Evolutionary conservation across 1,140 invertebrate species (phyloP), one percentile per base, ranked within the genome.

Genomic region (Drosophila kurseongensis): DNA sequence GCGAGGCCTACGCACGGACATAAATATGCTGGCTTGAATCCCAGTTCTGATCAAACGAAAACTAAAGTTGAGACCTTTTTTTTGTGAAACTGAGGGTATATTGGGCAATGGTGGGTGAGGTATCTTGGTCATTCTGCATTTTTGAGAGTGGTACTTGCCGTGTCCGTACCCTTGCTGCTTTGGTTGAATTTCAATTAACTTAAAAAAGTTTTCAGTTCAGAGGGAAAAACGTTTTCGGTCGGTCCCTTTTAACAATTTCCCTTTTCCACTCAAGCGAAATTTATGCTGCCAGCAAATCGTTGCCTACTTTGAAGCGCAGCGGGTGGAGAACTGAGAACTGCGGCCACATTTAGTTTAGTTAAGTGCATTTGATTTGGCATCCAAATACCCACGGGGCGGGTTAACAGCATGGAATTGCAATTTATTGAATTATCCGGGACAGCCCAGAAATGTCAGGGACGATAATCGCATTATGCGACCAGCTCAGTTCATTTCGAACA

Each of bases 331-430:
- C 29, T 9, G 41, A 18, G 40, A 35, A 47, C 40, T 29, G 56
- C 51, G 58, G 42, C 74, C 67, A 71, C 77, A 72, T 89, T 89
- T 80, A 74, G 85, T 84, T 88, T 80, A 74, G 80, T 89, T 89
- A 89, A 89, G 84, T 89, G 84, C 84, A 84, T 90, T 89, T 89
- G 85, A 89, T 84, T 89, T 88, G 66, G 52, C 69, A 61, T 68
- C 44, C 42, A 57, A 59, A 65, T 65, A 35, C 52, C 75, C 79
- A 14, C 41, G 61, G 58, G 52, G 44, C 52, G 74, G 63, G 60
- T 74, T 78, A 85, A 58, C 72, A 63, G 57, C 68, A 62, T 76
- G 75, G 69, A 78, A 79, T 77, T 84, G 73, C 71, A 88, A 88
- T 88, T 88, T 89, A 88, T 88, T 88, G 83, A 81, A 86, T 86